Evolutionary conservation across 2,888 invertebrate genomes (phyloP), one percentile per base, ranked within the genome.

Genomic region (Beris chalybata): DNA sequence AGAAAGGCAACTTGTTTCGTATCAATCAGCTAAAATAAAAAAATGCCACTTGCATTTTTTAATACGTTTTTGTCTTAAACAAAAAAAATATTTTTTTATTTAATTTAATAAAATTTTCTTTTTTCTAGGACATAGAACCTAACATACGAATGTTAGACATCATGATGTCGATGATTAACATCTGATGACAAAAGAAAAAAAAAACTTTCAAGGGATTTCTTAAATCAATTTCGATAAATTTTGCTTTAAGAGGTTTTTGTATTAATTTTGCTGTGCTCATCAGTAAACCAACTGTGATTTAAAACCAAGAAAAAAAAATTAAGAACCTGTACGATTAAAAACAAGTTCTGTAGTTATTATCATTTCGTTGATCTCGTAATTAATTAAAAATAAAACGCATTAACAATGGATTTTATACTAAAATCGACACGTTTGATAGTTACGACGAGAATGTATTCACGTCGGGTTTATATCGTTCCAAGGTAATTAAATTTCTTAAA

Each of bases 361-460:
- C 22, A 22, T 22, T 22, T 22, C 22, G 22, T 22, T 38, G 38
- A 38, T 38, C 38, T 38, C 9, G 5, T 11, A 53, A 22, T 30
- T 30, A 61, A 55, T 45, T 43, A 44, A 44, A 68, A 48, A 67
- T 52, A 61, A 64, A 53, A 52, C 52, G 5, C 53, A 48, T 47
- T 22, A 7, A 76, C 74, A 72, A 80, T 81, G 80, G 80, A 79
- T 73, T 79, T 78, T 71, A 72, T 81, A 71, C 75, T 79, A 67
- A 80, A 78, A 74, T 75, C 79, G 70, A 79, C 78, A 70, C 78
- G 79, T 68, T 73, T 80, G 70, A 77, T 79, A 73, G 75, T 78
- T 68, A 76, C 75, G 68, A 73, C 78, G 69, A 78, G 79, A 75
- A 78, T 77, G 71, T 78, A 79, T 72, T 76, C 78, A 65, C 75